phyloP scores from a whole-genome alignment of 2,113 vertebrate species.

The Istiophorus platypterus region DNA sequence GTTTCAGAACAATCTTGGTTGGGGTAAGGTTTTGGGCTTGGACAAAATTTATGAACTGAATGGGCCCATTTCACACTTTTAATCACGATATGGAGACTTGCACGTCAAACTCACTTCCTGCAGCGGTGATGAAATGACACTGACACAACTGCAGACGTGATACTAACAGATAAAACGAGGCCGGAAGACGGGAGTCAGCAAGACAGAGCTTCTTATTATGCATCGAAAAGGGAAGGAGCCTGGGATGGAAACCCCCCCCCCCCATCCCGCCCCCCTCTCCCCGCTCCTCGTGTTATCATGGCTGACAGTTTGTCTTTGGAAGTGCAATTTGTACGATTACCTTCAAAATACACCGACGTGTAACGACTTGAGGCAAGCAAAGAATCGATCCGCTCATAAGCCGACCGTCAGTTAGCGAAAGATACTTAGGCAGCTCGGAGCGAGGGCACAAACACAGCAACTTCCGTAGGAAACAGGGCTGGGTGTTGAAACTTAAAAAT shows the following conservation, averaged over 20 bases:
- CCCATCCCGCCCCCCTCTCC: no score
- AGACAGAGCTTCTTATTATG: not conserved
- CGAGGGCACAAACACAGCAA: constrained; percentile 1
- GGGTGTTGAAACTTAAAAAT: constrained; percentile 46
- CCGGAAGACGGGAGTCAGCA: not conserved
- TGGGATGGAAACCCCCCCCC: not conserved
- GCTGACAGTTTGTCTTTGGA: not conserved
- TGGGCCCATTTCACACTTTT: not conserved
- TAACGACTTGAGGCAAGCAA: not conserved
- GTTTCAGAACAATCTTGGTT: not conserved
- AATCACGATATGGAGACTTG: not conserved
- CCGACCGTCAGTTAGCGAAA: not conserved
- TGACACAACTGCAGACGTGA: constrained; percentile 19
- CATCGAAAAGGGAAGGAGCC: not conserved
- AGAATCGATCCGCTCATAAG: not conserved
- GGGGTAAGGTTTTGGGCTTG: not conserved
- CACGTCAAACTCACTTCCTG: constrained; percentile 51
- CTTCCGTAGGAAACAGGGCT: constrained; percentile 41
- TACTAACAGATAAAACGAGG: not conserved
- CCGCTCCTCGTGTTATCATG: no score
- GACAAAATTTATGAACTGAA: not conserved
- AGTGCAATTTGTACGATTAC: not conserved
- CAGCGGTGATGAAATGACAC: constrained; percentile 29
- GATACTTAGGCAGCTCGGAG: constrained; percentile 9
- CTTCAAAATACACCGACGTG: not conserved